Percentiles rank a stretch among this genome's conserved stretches.
phyloP scores from a whole-genome alignment of 1,140 invertebrate species.

The Xylocopa sonorina region DNA sequence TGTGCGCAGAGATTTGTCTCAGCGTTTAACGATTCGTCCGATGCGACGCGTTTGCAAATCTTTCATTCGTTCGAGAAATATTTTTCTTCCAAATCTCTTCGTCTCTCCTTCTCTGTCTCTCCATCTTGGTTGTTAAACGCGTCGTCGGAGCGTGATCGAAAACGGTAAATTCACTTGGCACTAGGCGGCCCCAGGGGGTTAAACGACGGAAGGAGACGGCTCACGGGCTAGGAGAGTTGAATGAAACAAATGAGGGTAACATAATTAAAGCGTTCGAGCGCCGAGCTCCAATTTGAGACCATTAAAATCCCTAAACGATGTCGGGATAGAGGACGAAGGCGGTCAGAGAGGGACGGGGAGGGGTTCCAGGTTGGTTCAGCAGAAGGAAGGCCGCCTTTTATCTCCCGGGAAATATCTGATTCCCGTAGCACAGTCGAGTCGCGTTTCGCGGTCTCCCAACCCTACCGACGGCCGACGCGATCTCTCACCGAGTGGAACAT shows the following conservation, averaged over 20 bases:
- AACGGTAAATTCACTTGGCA: slow-evolving; percentile 31
- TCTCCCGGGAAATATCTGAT: slow-evolving; percentile 61
- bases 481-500: slow-evolving; percentile 46
- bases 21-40: background rate
- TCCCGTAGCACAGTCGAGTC: slow-evolving; percentile 7
- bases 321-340: slow-evolving; percentile 25
- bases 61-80: background rate
- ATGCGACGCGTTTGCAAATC: background rate
- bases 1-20: background rate
- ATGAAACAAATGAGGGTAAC: slow-evolving; percentile 72
- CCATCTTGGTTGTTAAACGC: no score
- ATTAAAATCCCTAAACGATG: slow-evolving; percentile 71
- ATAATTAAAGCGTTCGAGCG: slow-evolving; percentile 70
- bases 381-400: slow-evolving; percentile 39
- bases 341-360: background rate
- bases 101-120: no score
- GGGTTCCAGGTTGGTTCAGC: background rate
- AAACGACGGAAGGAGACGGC: slow-evolving; percentile 12
- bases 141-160: background rate
- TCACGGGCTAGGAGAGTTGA: slow-evolving; percentile 51
- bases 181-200: slow-evolving; percentile 15
- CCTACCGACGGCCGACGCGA: slow-evolving; percentile 40
- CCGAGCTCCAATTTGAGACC: slow-evolving; percentile 61
- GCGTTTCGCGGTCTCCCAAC: slow-evolving; percentile 38
- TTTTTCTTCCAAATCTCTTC: background rate